These are phyloP conservation scores for Eucidaris tribuloides DNA, from an alignment of 35 echinoderm and acorn worm species.

Conservation along the genomic window DNA sequence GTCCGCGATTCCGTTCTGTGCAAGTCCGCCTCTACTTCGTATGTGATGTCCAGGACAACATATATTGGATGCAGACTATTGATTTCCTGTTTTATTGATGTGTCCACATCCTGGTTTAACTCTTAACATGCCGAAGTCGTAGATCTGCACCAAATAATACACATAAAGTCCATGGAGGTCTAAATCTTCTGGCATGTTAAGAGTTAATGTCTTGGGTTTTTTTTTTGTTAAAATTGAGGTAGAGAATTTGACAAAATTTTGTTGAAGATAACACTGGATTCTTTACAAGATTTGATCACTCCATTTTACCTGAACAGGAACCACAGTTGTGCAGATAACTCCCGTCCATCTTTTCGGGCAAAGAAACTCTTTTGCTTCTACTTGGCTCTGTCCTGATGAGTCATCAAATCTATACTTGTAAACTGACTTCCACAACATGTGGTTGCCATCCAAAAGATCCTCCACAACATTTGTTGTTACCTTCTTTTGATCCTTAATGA, in stretches of 20 bases:
- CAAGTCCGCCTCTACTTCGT: no score
- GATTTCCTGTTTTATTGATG: background rate
- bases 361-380: constrained; percentile 12
- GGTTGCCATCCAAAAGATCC: background rate
- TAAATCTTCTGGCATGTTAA: no score
- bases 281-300: no score
- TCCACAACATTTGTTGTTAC: background rate
- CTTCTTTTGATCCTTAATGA: constrained; percentile 32
- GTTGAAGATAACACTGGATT: constrained; percentile 20
- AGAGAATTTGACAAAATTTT: background rate
- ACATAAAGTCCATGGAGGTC: no score
- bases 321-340: constrained; percentile 32
- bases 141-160: no score
- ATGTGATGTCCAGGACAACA: no score
- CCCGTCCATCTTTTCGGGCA: background rate
- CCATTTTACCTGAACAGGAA: constrained; percentile 14
- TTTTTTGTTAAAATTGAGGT: constrained; percentile 29
- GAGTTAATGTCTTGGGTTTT: background rate
- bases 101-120: background rate
- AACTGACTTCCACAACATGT: background rate
- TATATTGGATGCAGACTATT: constrained; percentile 1
- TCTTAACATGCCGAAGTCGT: no score
- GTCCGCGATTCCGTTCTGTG: background rate
- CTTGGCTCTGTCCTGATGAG: constrained; percentile 38
- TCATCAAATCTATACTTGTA: constrained; percentile 38